Percentiles rank a stretch among this genome's conserved stretches.
phyloP scores from a whole-genome alignment of 2,888 invertebrate species.

The Serrognathus titanus region DNA sequence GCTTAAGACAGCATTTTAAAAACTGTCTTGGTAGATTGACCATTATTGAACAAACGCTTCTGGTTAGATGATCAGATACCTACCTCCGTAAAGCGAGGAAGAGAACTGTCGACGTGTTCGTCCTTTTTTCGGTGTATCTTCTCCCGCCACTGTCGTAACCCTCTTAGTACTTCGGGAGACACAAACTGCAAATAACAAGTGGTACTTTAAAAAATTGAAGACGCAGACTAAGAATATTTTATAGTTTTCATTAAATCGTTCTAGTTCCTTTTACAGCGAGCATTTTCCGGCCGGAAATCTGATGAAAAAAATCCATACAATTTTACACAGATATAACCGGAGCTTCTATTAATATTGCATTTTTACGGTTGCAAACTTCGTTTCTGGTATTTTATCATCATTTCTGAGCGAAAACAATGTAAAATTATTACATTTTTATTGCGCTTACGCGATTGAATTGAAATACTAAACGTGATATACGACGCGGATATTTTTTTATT shows the following conservation, averaged over 20 bases:
- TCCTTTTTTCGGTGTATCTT: constrained; percentile 21
- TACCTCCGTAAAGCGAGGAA: no score
- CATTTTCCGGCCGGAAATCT: constrained; percentile 34
- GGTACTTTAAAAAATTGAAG: constrained; percentile 33
- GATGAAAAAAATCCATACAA: constrained; percentile 34
- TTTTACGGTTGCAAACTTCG: constrained; percentile 41
- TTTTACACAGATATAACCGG: constrained; percentile 34
- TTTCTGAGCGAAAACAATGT: constrained; percentile 43
- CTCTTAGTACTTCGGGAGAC: constrained; percentile 14
- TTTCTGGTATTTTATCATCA: constrained; percentile 42
- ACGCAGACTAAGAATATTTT: constrained; percentile 31
- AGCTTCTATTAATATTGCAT: constrained; percentile 42
- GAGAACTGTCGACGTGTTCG: constrained; percentile 11
- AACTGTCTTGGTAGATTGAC: no score
- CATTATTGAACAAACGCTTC: no score
- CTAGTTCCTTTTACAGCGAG: constrained; percentile 32
- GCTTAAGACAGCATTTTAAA: no score
- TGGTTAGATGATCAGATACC: no score
- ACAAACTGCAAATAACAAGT: constrained; percentile 34
- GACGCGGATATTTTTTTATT: constrained; percentile 19
- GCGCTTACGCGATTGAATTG: constrained; percentile 39
- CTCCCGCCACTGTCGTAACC: constrained; percentile 23
- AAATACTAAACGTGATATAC: constrained; percentile 36
- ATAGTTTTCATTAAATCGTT: constrained; percentile 38
- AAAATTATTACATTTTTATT: constrained; percentile 42